phyloP scores from a whole-genome alignment of 2,113 vertebrate genomes.

The Leptodactylus fuscus region DNA sequence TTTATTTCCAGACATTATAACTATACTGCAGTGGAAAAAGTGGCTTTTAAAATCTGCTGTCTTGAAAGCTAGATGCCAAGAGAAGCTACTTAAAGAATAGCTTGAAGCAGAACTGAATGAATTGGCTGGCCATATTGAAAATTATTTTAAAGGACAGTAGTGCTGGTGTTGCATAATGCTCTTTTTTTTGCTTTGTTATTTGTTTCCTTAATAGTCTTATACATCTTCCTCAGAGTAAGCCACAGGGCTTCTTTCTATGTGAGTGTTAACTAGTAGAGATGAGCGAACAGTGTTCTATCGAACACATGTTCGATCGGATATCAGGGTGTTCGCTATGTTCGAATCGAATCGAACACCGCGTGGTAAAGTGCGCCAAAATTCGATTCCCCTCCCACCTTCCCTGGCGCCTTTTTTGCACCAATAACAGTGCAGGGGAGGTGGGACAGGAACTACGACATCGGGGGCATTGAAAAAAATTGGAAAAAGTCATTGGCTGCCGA shows the following conservation, averaged over 20 bases:
- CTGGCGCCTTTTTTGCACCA: too few species aligned
- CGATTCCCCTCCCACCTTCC: too few species aligned
- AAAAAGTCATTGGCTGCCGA: too few species aligned
- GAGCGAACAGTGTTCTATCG: too few species aligned
- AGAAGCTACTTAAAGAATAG: slow-evolving; percentile 58
- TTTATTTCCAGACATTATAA: slow-evolving; percentile 59
- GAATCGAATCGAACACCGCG: too few species aligned
- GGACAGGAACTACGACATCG: too few species aligned
- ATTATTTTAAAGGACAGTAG: slow-evolving; percentile 33
- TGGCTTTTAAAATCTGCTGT: slow-evolving; percentile 48
- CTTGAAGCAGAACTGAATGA: slow-evolving; percentile 48
- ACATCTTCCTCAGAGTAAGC: background rate
- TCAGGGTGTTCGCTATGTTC: too few species aligned
- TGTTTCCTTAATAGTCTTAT: slow-evolving; percentile 24
- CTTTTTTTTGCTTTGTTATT: slow-evolving; percentile 11
- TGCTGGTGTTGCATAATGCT: slow-evolving; percentile 2
- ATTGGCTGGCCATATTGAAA: slow-evolving; percentile 49
- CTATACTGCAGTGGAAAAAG: slow-evolving; percentile 44
- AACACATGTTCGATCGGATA: too few species aligned
- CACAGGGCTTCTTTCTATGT: slow-evolving; percentile 5
- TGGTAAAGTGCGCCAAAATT: too few species aligned
- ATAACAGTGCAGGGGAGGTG: too few species aligned
- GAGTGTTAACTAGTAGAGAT: too few species aligned
- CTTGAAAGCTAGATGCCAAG: slow-evolving; percentile 51
- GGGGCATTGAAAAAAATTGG: too few species aligned